Evolutionary conservation across 2,888 invertebrate species (phyloP).

Genomic region (Leptopilina syphax): DNA sequence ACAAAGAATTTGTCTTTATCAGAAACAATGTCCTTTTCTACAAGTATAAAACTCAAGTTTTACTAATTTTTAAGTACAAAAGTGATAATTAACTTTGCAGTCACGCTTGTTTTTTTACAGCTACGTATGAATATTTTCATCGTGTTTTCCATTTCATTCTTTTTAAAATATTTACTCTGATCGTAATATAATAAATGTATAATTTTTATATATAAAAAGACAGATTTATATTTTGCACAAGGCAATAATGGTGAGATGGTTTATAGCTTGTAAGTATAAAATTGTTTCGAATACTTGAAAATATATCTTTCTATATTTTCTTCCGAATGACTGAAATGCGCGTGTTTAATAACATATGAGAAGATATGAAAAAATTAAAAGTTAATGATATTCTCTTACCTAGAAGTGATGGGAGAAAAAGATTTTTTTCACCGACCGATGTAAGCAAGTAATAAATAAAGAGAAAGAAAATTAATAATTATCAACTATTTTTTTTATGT

Average conservation of each 20-base stretch:
- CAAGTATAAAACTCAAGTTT: not conserved
- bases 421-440: slow-evolving; percentile 2
- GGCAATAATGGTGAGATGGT: slow-evolving; percentile 25
- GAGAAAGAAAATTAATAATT: slow-evolving; percentile 31
- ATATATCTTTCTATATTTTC: slow-evolving; percentile 18
- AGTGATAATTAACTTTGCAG: not conserved
- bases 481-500: slow-evolving; percentile 33
- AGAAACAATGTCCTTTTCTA: not conserved
- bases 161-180: not conserved
- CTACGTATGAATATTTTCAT: not conserved
- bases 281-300: slow-evolving; percentile 10
- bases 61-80: not conserved
- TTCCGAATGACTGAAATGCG: slow-evolving; percentile 25
- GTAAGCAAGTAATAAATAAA: slow-evolving; percentile 31
- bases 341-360: not conserved
- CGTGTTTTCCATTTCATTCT: not conserved
- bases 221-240: slow-evolving; percentile 3
- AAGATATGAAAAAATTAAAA: not conserved
- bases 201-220: slow-evolving; percentile 4
- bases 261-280: slow-evolving; percentile 27
- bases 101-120: not conserved
- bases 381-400: not conserved
- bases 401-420: not conserved
- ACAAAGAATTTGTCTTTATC: not conserved
- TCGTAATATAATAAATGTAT: not conserved